These are phyloP conservation scores for Bedellia somnulentella DNA, from an alignment of 2,888 invertebrate species.

Conservation along the genomic window DNA sequence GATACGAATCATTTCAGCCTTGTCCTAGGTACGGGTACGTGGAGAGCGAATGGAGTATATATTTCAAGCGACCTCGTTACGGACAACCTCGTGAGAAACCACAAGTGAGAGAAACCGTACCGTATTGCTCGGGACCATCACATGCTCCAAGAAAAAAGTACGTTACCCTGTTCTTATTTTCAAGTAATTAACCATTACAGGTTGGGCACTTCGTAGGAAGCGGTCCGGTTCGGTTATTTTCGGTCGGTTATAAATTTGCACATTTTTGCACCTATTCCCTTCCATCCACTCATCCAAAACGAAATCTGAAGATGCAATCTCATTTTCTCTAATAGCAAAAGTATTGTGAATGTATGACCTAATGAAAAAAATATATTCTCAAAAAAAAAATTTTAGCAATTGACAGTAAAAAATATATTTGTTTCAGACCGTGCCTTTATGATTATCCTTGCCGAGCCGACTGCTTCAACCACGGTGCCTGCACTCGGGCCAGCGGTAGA, in stretches of 20 bases:
- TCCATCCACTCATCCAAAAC: not conserved
- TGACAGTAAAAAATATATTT: no score
- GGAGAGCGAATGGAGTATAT: constrained; percentile 35
- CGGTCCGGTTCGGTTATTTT: no score
- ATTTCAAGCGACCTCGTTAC: constrained; percentile 37
- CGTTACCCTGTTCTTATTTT: not conserved
- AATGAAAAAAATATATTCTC: no score
- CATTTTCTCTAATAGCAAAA: not conserved
- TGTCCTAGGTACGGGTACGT: constrained; percentile 34
- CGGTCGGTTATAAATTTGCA: not conserved
- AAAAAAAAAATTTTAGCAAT: no score
- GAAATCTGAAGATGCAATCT: not conserved
- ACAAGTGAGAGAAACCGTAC: constrained; percentile 25
- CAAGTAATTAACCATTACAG: no score
- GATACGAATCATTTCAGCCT: no score
- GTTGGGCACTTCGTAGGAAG: no score
- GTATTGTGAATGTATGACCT: no score
- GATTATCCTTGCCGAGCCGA: constrained; percentile 49
- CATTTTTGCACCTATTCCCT: not conserved
- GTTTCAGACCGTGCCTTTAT: constrained; percentile 45
- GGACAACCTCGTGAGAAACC: constrained; percentile 47
- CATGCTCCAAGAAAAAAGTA: constrained; percentile 35
- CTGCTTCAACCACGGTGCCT: constrained; percentile 48
- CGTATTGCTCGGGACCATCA: constrained; percentile 23
- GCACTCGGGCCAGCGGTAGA: constrained; percentile 41